Evolutionary conservation across 2,113 vertebrate species (phyloP).

Genomic region (Calcarius ornatus): DNA sequence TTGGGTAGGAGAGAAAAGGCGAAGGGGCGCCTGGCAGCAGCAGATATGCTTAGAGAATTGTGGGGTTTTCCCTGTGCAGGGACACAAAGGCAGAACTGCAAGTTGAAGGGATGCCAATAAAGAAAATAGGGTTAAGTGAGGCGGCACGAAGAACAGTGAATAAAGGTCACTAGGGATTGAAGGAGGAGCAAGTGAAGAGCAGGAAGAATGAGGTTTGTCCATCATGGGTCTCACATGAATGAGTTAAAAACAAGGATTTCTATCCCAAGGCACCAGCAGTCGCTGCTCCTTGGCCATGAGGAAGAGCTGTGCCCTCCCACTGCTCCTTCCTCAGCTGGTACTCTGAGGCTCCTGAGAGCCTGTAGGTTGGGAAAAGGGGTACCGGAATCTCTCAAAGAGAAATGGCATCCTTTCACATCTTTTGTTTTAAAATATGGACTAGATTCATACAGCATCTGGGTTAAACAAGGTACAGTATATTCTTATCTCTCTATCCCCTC

Average conservation of each 20-base stretch:
- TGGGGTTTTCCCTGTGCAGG: neutral
- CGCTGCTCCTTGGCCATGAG: rapidly evolving
- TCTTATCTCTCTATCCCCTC: neutral
- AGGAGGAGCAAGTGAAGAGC: neutral
- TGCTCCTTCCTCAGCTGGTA: neutral
- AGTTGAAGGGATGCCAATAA: neutral
- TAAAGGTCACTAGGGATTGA: neutral
- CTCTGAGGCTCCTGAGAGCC: neutral
- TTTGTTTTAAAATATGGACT: neutral
- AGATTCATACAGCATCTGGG: neutral
- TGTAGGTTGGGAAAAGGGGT: neutral
- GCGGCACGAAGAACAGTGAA: neutral
- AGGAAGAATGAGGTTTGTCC: neutral
- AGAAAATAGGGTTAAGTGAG: neutral
- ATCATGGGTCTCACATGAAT: neutral
- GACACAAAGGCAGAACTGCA: neutral
- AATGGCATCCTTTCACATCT: neutral
- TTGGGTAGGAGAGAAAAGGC: conserved; percentile 11
- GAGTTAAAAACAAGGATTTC: neutral
- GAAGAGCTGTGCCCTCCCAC: neutral
- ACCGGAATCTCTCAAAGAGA: neutral
- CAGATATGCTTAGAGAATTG: conserved; percentile 35
- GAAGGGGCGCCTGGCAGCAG: neutral
- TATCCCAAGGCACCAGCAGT: neutral
- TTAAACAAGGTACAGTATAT: neutral